Evolutionary conservation across 1,140 invertebrate species (phyloP).

Genomic region (Ooceraea biroi): DNA sequence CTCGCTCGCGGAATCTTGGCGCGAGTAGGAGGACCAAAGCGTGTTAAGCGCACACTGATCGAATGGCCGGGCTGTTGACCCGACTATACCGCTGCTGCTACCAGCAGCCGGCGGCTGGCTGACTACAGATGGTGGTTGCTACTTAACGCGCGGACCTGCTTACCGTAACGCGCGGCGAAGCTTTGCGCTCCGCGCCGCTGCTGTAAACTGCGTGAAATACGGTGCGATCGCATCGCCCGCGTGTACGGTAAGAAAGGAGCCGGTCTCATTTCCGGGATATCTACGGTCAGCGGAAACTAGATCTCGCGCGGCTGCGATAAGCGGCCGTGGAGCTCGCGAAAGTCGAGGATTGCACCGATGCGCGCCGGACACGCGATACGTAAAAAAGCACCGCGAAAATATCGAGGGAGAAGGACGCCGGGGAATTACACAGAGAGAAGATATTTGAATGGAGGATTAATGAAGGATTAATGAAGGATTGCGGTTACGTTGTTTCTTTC

Average conservation of each 20-base stretch:
- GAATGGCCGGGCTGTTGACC: constrained; percentile 75
- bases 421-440: neutral
- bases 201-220: constrained; percentile 80
- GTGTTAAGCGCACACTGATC: constrained; percentile 55
- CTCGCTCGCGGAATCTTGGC: neutral
- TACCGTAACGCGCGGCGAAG: constrained; percentile 68
- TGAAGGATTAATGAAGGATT: neutral
- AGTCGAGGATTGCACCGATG: constrained; percentile 35
- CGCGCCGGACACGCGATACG: neutral
- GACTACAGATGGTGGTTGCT: constrained; percentile 65
- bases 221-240: constrained; percentile 75
- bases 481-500: neutral
- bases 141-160: constrained; percentile 74
- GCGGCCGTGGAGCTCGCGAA: constrained; percentile 37
- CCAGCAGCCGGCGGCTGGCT: constrained; percentile 49
- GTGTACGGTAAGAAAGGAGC: constrained; percentile 71
- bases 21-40: neutral
- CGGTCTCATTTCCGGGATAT: constrained; percentile 71
- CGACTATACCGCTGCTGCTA: constrained; percentile 1
- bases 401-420: neutral
- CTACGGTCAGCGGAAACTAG: constrained; percentile 62
- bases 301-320: constrained; percentile 68
- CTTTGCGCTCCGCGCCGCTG: constrained; percentile 40
- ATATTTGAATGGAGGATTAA: neutral
- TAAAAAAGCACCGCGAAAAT: constrained; percentile 1